These are phyloP conservation scores for Bettongia penicillata DNA, from an alignment of 2,113 vertebrate species.

Conservation along the genomic window DNA sequence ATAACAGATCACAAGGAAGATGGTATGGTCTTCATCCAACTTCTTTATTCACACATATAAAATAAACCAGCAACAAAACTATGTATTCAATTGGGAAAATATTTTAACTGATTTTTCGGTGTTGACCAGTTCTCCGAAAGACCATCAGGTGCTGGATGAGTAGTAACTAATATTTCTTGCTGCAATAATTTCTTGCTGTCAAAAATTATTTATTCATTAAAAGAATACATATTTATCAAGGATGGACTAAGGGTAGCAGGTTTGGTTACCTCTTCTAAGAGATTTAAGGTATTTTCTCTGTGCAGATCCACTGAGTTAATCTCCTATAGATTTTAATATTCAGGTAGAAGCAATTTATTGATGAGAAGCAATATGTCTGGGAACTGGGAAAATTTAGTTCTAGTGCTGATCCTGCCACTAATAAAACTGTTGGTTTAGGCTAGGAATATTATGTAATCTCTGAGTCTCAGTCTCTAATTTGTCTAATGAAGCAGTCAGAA, in stretches of 20 bases:
- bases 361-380: background rate
- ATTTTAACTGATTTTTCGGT: conserved; percentile 43
- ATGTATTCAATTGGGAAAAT: conserved; percentile 14
- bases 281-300: conserved; percentile 14
- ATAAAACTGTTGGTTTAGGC: background rate
- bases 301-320: background rate
- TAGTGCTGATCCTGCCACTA: background rate
- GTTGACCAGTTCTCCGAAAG: conserved; percentile 22
- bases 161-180: conserved; percentile 37
- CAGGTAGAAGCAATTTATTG: background rate
- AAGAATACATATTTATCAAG: conserved; percentile 47
- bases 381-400: background rate
- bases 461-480: background rate
- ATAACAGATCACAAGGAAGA: background rate
- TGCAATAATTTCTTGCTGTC: conserved; percentile 23
- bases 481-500: background rate
- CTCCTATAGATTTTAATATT: background rate
- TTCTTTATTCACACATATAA: background rate
- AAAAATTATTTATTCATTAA: conserved; percentile 62
- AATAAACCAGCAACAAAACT: background rate
- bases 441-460: background rate
- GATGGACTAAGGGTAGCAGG: background rate
- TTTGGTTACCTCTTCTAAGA: conserved; percentile 15
- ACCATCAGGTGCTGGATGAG: conserved; percentile 11
- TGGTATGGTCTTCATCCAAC: background rate